Percentiles rank a stretch among this genome's conserved stretches.
These are phyloP conservation scores for Nycticryphes semicollaris DNA, from an alignment of 2,113 vertebrate genomes.

Conservation along the genomic window DNA sequence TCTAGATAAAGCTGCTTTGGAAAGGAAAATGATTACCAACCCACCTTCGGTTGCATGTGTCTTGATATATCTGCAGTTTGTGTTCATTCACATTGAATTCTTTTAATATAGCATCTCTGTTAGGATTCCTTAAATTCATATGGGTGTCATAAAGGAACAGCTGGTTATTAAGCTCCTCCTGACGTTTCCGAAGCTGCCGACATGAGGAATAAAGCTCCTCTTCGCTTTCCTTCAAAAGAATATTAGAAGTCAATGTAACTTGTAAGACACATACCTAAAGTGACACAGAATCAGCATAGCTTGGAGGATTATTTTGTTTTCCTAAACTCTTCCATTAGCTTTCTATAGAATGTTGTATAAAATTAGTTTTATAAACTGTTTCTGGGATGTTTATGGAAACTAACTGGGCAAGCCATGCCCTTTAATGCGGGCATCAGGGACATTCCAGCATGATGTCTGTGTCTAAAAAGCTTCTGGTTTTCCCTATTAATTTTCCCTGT, in stretches of 20 bases:
- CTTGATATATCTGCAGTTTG: conserved; percentile 78
- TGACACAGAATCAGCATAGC: not conserved
- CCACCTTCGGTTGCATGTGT: conserved; percentile 81
- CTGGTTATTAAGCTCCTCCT: conserved; percentile 82
- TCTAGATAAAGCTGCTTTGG: not conserved
- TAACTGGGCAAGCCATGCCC: not conserved
- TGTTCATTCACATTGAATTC: conserved; percentile 83
- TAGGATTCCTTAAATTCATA: conserved; percentile 76
- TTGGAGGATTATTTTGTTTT: not conserved
- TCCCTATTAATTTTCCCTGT: not conserved
- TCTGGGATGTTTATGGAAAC: not conserved
- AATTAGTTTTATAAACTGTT: not conserved
- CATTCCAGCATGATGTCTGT: not conserved
- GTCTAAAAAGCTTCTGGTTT: not conserved
- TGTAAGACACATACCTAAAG: not conserved
- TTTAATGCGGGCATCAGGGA: not conserved
- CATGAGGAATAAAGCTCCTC: conserved; percentile 94
- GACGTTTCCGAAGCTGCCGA: conserved; percentile 84
- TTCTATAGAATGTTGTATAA: not conserved
- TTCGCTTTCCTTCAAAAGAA: conserved; percentile 78
- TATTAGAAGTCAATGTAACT: not conserved
- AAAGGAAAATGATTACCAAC: not conserved
- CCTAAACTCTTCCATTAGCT: not conserved
- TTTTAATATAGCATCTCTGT: conserved; percentile 75
- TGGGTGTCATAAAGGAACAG: conserved; percentile 87